phyloP scores from a whole-genome alignment of 2,113 vertebrate genomes.

The Ceyx cyanopectus region DNA sequence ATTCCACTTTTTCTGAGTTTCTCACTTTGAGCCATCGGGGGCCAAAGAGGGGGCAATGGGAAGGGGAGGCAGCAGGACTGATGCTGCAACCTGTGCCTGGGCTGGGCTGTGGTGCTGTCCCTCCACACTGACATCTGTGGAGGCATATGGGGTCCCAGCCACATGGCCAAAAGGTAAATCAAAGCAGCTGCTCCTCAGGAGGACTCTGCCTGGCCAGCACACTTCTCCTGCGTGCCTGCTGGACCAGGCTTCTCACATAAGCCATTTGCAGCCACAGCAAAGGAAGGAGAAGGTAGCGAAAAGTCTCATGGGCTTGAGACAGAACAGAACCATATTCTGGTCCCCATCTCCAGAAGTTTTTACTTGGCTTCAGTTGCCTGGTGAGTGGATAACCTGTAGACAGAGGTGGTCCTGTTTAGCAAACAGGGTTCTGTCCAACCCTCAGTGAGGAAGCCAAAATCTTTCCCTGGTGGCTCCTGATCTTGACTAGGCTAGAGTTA shows the following conservation, averaged over 20 bases:
- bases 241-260: neutral
- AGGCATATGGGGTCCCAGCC: neutral
- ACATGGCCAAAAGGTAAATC: neutral
- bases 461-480: neutral
- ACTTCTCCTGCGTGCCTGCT: neutral
- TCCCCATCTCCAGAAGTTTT: neutral
- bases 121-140: fast-evolving
- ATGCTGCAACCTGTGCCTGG: neutral
- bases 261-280: neutral
- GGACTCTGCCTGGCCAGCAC: neutral
- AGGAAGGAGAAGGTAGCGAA: neutral
- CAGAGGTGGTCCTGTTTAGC: neutral
- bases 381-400: neutral
- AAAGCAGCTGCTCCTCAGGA: neutral
- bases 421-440: neutral
- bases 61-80: neutral
- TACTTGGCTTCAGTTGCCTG: neutral
- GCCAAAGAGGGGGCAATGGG: neutral
- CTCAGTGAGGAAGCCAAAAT: neutral
- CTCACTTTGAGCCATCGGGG: neutral
- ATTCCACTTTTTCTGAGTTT: neutral
- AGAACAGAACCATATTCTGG: neutral
- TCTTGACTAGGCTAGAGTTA: neutral
- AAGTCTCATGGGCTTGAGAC: neutral
- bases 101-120: too few species aligned